These are phyloP conservation scores for Drosophila melanocephala DNA, from an alignment of 2,888 invertebrate genomes.

Conservation along the genomic window DNA sequence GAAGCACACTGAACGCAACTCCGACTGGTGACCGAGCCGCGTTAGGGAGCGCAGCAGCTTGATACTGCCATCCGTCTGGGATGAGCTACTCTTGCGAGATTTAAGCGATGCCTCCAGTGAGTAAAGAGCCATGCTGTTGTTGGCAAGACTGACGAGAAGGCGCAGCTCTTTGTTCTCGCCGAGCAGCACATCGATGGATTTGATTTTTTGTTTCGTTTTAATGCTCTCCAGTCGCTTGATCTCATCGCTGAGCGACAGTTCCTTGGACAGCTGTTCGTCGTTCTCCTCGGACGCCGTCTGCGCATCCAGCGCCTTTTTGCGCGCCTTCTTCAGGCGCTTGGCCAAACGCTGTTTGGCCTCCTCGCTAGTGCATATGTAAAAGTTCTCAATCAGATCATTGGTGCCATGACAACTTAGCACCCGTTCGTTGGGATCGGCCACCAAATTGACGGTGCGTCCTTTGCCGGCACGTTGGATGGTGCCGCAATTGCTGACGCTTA, in stretches of 20 bases:
- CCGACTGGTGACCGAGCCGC: constrained; percentile 94
- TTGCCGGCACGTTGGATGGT: constrained; percentile 91
- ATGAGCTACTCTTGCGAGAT: constrained; percentile 84
- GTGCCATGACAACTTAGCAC: constrained; percentile 93
- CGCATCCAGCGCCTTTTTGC: constrained; percentile 83
- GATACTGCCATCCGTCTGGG: constrained; percentile 82
- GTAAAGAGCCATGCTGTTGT: constrained; percentile 92
- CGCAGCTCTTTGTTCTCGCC: constrained; percentile 91
- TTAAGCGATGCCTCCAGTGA: constrained; percentile 86
- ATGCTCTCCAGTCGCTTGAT: constrained; percentile 89
- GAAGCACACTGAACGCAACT: constrained; percentile 94
- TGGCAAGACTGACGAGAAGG: constrained; percentile 88
- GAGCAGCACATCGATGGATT: constrained; percentile 89
- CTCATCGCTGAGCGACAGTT: constrained; percentile 89
- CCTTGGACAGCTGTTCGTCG: constrained; percentile 68
- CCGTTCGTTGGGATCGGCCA: constrained; percentile 90
- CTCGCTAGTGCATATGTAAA: constrained; percentile 91
- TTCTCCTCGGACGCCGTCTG: constrained; percentile 5
- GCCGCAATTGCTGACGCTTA: constrained; percentile 92
- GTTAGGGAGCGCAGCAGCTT: constrained; percentile 88
- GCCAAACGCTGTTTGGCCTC: constrained; percentile 90
- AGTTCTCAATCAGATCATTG: constrained; percentile 93
- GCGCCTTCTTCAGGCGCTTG: constrained; percentile 91
- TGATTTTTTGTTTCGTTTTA: constrained; percentile 89
- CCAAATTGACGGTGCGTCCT: constrained; percentile 92